Evolutionary conservation across 2,888 invertebrate genomes (phyloP).

Genomic region (Stenurella melanura): DNA sequence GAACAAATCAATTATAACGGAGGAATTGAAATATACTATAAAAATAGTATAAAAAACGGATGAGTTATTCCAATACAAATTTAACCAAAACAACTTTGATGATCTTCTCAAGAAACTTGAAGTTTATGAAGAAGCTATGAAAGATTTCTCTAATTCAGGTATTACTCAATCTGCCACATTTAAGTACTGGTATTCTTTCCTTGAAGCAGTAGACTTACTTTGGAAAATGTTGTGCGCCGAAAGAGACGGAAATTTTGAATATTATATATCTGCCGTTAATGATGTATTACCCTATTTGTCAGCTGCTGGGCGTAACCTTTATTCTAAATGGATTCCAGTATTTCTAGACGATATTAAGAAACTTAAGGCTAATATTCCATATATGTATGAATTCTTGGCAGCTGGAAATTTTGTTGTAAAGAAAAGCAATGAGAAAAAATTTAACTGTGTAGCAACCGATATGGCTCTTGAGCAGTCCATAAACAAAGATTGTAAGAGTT

Average conservation of each 20-base stretch:
- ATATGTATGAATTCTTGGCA: neutral
- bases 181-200: neutral
- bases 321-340: neutral
- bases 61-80: neutral
- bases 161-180: neutral
- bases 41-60: no score
- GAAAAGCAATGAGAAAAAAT: neutral
- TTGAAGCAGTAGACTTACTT: neutral
- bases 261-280: neutral
- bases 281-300: neutral
- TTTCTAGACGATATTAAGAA: neutral
- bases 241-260: conserved; percentile 1
- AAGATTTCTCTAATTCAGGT: neutral
- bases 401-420: conserved; percentile 7
- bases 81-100: neutral
- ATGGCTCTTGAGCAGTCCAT: conserved; percentile 4
- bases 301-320: conserved; percentile 5
- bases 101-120: neutral
- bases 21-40: neutral
- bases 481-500: conserved; percentile 10
- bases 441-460: conserved; percentile 13
- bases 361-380: neutral
- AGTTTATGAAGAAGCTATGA: neutral
- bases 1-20: neutral
- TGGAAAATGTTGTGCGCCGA: neutral